These are phyloP conservation scores for Paramormyrops kingsleyae DNA, from an alignment of 2,113 vertebrate species.

Conservation along the genomic window DNA sequence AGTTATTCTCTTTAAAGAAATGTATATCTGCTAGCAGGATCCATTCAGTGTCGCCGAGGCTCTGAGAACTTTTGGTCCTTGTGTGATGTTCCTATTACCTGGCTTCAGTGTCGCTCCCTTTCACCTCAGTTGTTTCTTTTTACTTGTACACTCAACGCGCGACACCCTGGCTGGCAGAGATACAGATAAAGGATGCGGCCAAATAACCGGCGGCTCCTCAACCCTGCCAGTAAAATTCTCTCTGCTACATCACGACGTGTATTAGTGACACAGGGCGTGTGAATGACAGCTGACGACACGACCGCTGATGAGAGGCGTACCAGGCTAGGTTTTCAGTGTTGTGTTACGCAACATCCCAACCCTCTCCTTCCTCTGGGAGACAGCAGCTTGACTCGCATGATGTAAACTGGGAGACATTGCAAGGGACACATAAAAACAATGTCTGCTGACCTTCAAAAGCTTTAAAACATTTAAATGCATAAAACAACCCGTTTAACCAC, in stretches of 20 bases:
- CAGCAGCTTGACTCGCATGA: not conserved
- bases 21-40: not conserved
- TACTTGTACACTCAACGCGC: not conserved
- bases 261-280: not conserved
- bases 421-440: not conserved
- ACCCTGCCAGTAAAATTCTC: not conserved
- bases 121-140: not conserved
- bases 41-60: not conserved
- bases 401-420: not conserved
- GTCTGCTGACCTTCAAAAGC: constrained; percentile 16
- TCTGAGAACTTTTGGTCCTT: constrained; percentile 28
- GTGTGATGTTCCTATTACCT: not conserved
- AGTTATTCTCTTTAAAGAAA: not conserved
- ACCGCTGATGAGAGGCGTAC: not conserved
- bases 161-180: not conserved
- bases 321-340: not conserved
- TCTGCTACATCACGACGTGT: not conserved
- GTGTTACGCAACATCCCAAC: not conserved
- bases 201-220: not conserved
- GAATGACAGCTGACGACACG: not conserved
- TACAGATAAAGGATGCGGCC: not conserved
- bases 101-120: not conserved
- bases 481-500: constrained; percentile 23
- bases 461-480: constrained; percentile 14
- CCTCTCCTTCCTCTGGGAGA: not conserved